These are phyloP conservation scores for Apteryx mantelli DNA, from an alignment of 2,113 vertebrate genomes.

Conservation along the genomic window DNA sequence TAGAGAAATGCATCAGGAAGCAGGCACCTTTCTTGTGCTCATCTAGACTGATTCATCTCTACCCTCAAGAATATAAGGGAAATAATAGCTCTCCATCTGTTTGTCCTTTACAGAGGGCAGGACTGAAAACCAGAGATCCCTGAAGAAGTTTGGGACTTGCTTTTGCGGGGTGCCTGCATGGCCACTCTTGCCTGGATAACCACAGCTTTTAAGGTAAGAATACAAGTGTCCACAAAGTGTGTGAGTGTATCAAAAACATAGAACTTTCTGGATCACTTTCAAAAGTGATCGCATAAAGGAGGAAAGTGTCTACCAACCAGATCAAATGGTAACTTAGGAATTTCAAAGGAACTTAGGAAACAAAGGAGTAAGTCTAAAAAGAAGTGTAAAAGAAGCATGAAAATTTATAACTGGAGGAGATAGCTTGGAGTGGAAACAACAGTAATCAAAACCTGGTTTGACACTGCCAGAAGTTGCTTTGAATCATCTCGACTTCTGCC, in stretches of 20 bases:
- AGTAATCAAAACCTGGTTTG: not conserved
- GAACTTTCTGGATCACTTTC: not conserved
- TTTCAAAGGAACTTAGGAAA: not conserved
- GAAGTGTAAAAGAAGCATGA: not conserved
- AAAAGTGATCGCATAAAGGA: not conserved
- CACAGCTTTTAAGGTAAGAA: not conserved
- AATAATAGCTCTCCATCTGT: not conserved
- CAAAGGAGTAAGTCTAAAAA: not conserved
- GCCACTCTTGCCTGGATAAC: not conserved
- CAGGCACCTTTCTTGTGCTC: not conserved
- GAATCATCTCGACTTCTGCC: not conserved
- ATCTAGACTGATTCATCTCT: not conserved
- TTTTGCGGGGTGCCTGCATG: not conserved
- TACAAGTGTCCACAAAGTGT: accelerated
- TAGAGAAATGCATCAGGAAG: not conserved
- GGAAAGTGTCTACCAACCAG: not conserved
- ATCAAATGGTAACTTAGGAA: not conserved
- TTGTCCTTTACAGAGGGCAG: not conserved
- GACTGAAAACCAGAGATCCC: not conserved
- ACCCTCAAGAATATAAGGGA: not conserved
- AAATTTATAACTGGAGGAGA: not conserved
- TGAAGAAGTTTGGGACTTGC: not conserved
- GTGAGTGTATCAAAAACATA: not conserved
- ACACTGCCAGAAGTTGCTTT: not conserved
- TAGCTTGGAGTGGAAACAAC: not conserved